Evolutionary conservation across 2,113 vertebrate species (phyloP), one percentile per base, ranked within the genome.

Genomic region (Tychaedon coryphoeus): DNA sequence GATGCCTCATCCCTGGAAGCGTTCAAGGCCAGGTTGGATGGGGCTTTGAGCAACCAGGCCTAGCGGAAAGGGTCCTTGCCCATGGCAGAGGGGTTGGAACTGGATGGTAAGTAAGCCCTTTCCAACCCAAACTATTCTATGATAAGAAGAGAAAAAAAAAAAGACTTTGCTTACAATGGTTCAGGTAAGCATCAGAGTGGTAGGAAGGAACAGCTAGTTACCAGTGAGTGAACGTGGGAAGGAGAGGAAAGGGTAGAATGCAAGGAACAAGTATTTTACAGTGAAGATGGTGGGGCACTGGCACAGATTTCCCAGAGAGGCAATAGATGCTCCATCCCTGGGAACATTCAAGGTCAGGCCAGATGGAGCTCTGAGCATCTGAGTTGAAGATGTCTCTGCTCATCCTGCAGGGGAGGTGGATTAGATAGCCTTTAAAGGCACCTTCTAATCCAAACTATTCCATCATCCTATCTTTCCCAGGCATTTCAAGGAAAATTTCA

Each of bases 181-280:
- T 81, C 24, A 14, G 29, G 9, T 61, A 14, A 61, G 47, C 0
- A 0, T 34, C 47, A 69, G 54, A 54, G 47, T 69, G n/a, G 20
- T 54, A 34, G 24, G n/a, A 74, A 40, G 54, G 20, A 67, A 36
- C 29, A 75, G 24, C 45, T 53, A 33, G 16, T 60, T 60, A 40
- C 38, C 40, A 54, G 47, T 31, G n/a, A 75, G 47, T 12, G 6
- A 61, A 40, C 25, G 12, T 61, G 9, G 47, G 29, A 69, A 82
- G 70, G 28, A 58, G 18, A 73, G 26, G 38, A 74, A 67, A 40
- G 11, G 11, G 29, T 31, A 54, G 54, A 61, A 42, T 34, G 24
- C 19, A 54, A 75, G 47, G 40, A 69, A 61, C 24, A 74, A 60
- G 6, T 45, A 20, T 25, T 67, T 60, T 67, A 66, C 33, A 66